Evolutionary conservation across 1,140 invertebrate genomes (phyloP).

Genomic region (Aradophagus sp.): DNA sequence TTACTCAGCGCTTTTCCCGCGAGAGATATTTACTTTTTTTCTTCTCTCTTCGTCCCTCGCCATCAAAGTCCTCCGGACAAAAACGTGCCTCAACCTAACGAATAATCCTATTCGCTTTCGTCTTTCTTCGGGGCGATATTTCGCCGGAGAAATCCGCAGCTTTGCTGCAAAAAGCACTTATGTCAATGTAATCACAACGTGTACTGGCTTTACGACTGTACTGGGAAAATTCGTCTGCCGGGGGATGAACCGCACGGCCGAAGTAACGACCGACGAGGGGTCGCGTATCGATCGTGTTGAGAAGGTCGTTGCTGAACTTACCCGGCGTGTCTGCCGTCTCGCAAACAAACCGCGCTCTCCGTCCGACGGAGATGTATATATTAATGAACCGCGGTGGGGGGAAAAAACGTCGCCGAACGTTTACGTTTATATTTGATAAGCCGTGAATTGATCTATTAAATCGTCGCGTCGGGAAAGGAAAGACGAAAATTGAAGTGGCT

Average conservation of each 20-base stretch:
- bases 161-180: constrained; percentile 46
- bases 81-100: constrained; percentile 15
- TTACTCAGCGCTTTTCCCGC: no score
- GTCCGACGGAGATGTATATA: no score
- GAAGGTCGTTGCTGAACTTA: constrained; percentile 52
- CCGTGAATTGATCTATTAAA: constrained; percentile 6
- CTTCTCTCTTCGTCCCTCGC: no score
- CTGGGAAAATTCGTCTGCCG: constrained; percentile 31
- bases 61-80: constrained; percentile 4
- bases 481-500: no score
- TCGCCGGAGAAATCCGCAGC: constrained; percentile 15
- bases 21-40: no score
- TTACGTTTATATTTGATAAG: constrained; percentile 15
- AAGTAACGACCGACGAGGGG: constrained; percentile 50
- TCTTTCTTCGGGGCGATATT: constrained; percentile 15
- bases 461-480: no score
- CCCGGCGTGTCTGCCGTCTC: constrained; percentile 29
- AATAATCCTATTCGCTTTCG: constrained; percentile 21
- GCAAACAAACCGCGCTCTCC: constrained; percentile 33
- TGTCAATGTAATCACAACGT: constrained; percentile 47
- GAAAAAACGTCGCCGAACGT: constrained; percentile 20
- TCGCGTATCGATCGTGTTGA: constrained; percentile 57
- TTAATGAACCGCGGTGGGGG: constrained; percentile 13
- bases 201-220: constrained; percentile 41
- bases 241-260: constrained; percentile 47